Evolutionary conservation across 2,888 invertebrate species (phyloP).

Genomic region (Leptogaster cylindrica): DNA sequence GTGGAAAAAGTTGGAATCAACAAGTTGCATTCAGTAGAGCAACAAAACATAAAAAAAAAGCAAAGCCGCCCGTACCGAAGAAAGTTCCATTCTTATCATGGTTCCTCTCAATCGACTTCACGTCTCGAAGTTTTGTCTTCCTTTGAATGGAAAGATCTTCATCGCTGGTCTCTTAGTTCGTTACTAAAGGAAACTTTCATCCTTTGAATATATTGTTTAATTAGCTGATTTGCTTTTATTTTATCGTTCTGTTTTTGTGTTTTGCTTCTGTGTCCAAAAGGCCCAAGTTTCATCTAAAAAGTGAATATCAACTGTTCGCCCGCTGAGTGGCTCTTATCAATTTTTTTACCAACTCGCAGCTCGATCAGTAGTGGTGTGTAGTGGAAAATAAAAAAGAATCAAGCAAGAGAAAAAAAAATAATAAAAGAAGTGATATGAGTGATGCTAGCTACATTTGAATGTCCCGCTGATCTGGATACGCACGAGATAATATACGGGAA

Average conservation of each 20-base stretch:
- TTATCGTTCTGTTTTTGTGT: not conserved
- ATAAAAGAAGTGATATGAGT: no score
- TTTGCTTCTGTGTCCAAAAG: not conserved
- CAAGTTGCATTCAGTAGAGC: constrained; percentile 18
- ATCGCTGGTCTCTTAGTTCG: constrained; percentile 6
- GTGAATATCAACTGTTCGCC: not conserved
- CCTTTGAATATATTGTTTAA: no score
- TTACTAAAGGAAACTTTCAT: not conserved
- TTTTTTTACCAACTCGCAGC: constrained; percentile 15
- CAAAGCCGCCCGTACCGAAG: constrained; percentile 13
- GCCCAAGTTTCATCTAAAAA: not conserved
- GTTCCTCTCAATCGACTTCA: no score
- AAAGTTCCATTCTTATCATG: constrained; percentile 21
- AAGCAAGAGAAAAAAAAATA: no score
- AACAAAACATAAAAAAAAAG: not conserved
- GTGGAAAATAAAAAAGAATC: constrained; percentile 6
- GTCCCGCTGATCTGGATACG: constrained; percentile 27
- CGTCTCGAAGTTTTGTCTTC: no score
- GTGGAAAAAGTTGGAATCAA: constrained; percentile 12
- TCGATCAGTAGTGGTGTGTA: constrained; percentile 9
- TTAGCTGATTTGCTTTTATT: no score
- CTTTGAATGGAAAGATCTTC: not conserved
- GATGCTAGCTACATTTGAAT: constrained; percentile 13
- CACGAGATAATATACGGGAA: constrained; percentile 9
- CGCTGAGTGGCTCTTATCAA: constrained; percentile 4